Evolutionary conservation across 2,888 invertebrate genomes (phyloP).

Genomic region (Dolichopus griseipennis): DNA sequence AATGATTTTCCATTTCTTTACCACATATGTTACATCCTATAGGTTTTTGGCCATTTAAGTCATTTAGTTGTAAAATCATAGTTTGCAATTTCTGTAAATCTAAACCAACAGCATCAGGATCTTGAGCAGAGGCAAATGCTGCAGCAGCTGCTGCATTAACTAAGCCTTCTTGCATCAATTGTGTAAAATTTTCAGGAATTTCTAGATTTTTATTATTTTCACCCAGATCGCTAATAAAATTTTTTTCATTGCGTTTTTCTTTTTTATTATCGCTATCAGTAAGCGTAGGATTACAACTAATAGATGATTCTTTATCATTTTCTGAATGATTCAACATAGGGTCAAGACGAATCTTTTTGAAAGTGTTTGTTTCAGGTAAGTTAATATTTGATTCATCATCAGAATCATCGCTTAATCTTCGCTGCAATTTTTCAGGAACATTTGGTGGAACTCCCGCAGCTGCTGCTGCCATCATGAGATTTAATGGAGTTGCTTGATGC

Average conservation of each 20-base stretch:
- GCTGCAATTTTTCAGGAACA: constrained; percentile 20
- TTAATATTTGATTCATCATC: background rate
- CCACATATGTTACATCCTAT: constrained; percentile 60
- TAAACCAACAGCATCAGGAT: constrained; percentile 62
- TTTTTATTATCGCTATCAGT: constrained; percentile 25
- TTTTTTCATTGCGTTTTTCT: constrained; percentile 16
- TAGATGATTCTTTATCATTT: constrained; percentile 22
- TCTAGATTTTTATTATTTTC: constrained; percentile 11
- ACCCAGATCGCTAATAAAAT: background rate
- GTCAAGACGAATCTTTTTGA: constrained; percentile 6
- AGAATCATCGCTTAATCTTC: constrained; percentile 1
- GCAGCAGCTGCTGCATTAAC: background rate
- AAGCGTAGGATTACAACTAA: constrained; percentile 20
- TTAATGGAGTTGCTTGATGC: constrained; percentile 64
- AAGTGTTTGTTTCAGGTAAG: background rate
- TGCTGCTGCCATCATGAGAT: constrained; percentile 54
- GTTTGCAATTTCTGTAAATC: constrained; percentile 82
- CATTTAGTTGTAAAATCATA: constrained; percentile 83
- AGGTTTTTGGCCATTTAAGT: constrained; percentile 55
- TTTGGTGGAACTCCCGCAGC: background rate
- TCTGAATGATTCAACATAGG: background rate
- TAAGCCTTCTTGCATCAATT: constrained; percentile 10
- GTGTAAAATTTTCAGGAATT: constrained; percentile 14
- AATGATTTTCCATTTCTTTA: constrained; percentile 62
- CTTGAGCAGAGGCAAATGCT: constrained; percentile 21